Evolutionary conservation across 2,888 invertebrate genomes (phyloP).

Genomic region (Acanthosepion esculentum): DNA sequence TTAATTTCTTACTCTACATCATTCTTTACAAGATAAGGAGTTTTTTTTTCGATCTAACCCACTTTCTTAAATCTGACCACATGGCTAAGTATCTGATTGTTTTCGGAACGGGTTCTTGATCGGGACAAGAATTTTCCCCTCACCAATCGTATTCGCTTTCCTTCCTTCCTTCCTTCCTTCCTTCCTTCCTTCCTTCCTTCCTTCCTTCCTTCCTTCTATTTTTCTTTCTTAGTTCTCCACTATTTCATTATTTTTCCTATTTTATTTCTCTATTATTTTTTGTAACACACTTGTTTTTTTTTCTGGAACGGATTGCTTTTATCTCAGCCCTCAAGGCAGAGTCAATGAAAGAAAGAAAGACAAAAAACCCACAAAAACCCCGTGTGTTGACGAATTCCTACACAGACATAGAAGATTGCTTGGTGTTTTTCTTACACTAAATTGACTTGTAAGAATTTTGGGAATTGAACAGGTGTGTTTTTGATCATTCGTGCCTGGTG

Average conservation of each 20-base stretch:
- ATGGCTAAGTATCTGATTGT: too few species aligned
- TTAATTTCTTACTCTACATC: too few species aligned
- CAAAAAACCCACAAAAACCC: too few species aligned
- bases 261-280: too few species aligned
- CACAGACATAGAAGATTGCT: neutral
- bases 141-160: too few species aligned
- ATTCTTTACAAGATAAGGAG: too few species aligned
- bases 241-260: too few species aligned
- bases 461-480: neutral
- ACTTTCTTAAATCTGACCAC: too few species aligned
- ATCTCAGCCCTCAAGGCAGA: neutral
- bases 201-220: neutral
- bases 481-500: neutral
- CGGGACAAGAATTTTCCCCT: too few species aligned
- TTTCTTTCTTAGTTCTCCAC: too few species aligned
- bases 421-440: neutral
- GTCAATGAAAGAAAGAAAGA: neutral
- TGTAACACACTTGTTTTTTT: neutral
- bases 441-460: neutral
- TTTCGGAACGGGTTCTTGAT: too few species aligned
- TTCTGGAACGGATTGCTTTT: neutral
- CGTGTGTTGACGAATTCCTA: neutral
- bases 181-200: neutral
- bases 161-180: neutral
- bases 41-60: too few species aligned